A percentile compares a stretch with the other conserved stretches of the same genome.
These are phyloP conservation scores for Nannospalax galili DNA, from an alignment of 2,113 vertebrate species.

Conservation along the genomic window DNA sequence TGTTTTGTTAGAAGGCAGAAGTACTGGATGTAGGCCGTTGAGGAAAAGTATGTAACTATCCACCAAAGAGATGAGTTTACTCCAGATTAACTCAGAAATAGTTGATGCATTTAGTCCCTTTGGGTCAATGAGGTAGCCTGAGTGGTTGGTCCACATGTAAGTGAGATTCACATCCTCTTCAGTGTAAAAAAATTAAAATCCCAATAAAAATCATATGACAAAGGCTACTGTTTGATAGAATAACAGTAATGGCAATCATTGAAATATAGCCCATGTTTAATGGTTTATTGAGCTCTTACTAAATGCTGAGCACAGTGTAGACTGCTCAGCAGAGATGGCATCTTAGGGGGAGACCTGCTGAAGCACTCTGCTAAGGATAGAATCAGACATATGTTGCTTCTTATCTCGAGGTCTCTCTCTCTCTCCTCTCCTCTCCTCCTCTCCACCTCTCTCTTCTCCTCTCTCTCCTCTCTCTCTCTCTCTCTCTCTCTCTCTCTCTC, in stretches of 20 bases:
- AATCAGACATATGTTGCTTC: constrained; percentile 11
- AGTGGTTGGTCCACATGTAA: not conserved
- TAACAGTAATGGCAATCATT: not conserved
- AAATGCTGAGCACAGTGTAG: not conserved
- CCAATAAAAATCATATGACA: not conserved
- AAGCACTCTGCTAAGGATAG: not conserved
- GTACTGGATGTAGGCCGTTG: not conserved
- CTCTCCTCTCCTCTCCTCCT: no score
- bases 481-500: no score
- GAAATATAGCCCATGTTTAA: not conserved
- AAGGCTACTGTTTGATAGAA: not conserved
- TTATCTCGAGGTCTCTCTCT: not conserved
- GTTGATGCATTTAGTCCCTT: not conserved
- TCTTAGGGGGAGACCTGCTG: not conserved
- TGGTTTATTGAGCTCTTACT: not conserved
- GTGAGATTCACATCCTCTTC: not conserved
- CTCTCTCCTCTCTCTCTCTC: no score
- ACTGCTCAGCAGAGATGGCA: not conserved
- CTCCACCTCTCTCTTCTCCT: no score
- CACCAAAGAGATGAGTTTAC: not conserved
- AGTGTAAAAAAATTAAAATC: not conserved
- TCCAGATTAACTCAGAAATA: not conserved
- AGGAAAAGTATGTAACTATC: not conserved
- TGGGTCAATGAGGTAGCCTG: not conserved
- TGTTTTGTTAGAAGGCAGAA: not conserved